phyloP scores from a whole-genome alignment of 2,797 vertebrate genomes.

The Petrocephalus schoutedeni region DNA sequence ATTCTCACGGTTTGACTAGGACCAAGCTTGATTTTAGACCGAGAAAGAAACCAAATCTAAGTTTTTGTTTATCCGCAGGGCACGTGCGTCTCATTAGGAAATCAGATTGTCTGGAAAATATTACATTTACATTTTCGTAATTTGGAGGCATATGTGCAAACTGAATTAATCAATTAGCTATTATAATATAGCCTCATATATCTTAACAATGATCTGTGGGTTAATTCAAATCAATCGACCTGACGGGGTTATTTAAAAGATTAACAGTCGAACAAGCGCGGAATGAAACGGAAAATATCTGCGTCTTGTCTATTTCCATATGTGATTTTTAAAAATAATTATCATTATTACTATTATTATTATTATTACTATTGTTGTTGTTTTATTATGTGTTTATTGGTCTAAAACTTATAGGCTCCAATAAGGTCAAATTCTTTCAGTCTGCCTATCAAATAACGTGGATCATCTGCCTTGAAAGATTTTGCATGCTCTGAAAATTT shows the following conservation, averaged over 20 bases:
- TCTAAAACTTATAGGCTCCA: not conserved
- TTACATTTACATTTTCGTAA: not conserved
- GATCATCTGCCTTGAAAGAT: not conserved
- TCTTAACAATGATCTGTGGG: not conserved
- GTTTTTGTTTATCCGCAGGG: not conserved
- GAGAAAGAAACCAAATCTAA: not conserved
- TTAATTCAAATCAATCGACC: not conserved
- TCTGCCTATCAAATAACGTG: not conserved
- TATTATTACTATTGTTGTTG: too few relatives aligned
- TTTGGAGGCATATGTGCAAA: not conserved
- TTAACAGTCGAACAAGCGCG: not conserved
- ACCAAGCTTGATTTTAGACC: not conserved
- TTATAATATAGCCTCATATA: not conserved
- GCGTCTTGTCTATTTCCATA: not conserved
- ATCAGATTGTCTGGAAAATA: not conserved
- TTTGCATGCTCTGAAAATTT: not conserved
- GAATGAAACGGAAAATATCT: not conserved
- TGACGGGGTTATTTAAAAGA: not conserved
- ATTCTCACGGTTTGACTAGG: not conserved
- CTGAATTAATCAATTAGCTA: not conserved
- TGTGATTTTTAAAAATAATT: not conserved
- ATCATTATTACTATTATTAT: too few relatives aligned
- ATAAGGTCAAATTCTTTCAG: not conserved
- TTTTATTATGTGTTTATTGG: not conserved
- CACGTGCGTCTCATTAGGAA: not conserved